Evolutionary conservation across 2,888 invertebrate genomes (phyloP).

Genomic region (Diabrotica balteata): DNA sequence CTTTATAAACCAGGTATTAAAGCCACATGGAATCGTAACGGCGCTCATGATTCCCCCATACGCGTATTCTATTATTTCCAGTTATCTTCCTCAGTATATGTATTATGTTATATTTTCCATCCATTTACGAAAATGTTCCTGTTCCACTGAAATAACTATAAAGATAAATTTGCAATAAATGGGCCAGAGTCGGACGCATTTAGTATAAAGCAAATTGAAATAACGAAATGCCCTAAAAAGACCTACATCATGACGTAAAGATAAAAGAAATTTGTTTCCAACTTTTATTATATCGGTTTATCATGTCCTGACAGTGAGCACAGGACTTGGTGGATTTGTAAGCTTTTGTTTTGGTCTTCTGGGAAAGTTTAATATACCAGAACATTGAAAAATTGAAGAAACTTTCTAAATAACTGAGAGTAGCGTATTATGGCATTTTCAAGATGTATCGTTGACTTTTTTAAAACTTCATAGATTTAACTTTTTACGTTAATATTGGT

Average conservation of each 20-base stretch:
- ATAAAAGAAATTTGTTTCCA: constrained; percentile 28
- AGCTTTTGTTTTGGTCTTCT: constrained; percentile 17
- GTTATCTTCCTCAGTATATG: constrained; percentile 10
- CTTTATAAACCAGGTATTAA: no score
- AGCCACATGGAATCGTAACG: no score
- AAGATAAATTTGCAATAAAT: constrained; percentile 34
- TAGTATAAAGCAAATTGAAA: constrained; percentile 27
- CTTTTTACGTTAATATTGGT: no score
- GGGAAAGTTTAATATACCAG: constrained; percentile 1
- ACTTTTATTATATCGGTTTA: constrained; percentile 25
- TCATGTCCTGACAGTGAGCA: constrained; percentile 21
- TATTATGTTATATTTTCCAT: constrained; percentile 21
- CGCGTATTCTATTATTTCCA: constrained; percentile 1
- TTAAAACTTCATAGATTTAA: no score
- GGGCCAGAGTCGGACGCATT: constrained; percentile 20
- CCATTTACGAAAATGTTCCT: constrained; percentile 28
- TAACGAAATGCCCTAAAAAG: constrained; percentile 16
- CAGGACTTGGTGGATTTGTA: constrained; percentile 7
- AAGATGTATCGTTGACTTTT: no score
- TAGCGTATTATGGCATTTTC: no score
- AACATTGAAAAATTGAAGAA: constrained; percentile 1
- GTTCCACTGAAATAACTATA: constrained; percentile 27
- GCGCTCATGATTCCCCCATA: background rate
- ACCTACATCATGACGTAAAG: constrained; percentile 24
- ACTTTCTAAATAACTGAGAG: no score